These are phyloP conservation scores for Prochilodus magdalenae DNA, from an alignment of 2,113 vertebrate genomes.

Conservation along the genomic window DNA sequence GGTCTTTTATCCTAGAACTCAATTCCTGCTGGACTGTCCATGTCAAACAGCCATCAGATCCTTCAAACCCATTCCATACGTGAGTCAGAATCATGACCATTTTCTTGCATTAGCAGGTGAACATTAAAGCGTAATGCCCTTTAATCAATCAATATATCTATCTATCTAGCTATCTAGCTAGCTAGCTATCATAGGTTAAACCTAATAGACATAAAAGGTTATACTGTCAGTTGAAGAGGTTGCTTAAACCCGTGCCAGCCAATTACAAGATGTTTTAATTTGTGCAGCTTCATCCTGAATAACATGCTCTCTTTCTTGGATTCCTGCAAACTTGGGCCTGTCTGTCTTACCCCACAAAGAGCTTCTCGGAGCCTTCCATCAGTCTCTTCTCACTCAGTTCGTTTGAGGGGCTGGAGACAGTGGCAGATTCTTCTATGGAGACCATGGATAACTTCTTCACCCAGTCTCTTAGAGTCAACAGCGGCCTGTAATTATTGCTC, in stretches of 20 bases:
- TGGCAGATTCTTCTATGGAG: conserved; percentile 74
- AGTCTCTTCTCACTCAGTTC: conserved; percentile 83
- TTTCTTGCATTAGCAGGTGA: not conserved
- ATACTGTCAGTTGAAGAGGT: not conserved
- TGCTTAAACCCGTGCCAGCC: too few species aligned
- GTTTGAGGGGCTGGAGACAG: conserved; percentile 82
- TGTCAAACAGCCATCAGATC: conserved; percentile 76
- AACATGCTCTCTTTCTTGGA: not conserved
- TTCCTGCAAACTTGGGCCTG: not conserved
- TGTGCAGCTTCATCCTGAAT: not conserved
- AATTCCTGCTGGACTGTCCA: conserved; percentile 79
- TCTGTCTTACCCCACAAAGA: conserved; percentile 63
- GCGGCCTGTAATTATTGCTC: conserved; percentile 78
- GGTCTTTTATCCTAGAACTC: conserved; percentile 82
- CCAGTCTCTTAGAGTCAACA: conserved; percentile 83
- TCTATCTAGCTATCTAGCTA: too few species aligned
- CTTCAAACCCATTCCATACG: conserved; percentile 84
- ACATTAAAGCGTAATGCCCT: not conserved
- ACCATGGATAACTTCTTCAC: conserved; percentile 78
- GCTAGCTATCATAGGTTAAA: too few species aligned
- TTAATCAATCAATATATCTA: not conserved
- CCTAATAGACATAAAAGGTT: conserved; percentile 68
- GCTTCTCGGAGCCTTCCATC: conserved; percentile 83
- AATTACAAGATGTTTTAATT: not conserved
- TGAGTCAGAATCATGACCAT: conserved; percentile 68